phyloP scores from a whole-genome alignment of 2,888 invertebrate genomes.

The Griposia aprilina region DNA sequence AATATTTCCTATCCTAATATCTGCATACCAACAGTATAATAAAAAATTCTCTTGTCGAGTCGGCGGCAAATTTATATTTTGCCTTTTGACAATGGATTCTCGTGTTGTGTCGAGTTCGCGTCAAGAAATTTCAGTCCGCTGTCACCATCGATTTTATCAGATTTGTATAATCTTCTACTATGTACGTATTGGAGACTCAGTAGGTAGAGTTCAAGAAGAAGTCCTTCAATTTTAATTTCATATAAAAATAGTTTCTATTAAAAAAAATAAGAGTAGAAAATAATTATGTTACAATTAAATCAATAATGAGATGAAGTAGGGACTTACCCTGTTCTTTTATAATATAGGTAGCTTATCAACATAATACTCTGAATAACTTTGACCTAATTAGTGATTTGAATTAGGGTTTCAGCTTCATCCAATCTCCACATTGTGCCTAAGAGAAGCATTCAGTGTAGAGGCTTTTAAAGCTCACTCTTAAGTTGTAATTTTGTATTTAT shows the following conservation, averaged over 20 bases:
- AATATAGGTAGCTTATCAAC: neutral
- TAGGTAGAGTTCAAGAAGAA: neutral
- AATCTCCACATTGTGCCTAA: neutral
- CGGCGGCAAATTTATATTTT: constrained; percentile 52
- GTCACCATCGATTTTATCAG: constrained; percentile 25
- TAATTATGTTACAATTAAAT: neutral
- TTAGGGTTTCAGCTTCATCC: neutral
- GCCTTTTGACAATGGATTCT: constrained; percentile 23
- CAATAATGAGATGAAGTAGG: neutral
- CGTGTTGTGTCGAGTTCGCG: constrained; percentile 7
- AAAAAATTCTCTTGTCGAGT: constrained; percentile 3
- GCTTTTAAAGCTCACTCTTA: neutral
- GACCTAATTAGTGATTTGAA: neutral
- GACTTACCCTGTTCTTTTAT: neutral
- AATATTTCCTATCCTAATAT: neutral
- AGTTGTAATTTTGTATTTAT: neutral
- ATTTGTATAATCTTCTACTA: neutral
- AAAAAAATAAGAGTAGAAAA: neutral
- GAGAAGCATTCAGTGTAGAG: neutral
- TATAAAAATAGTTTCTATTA: neutral
- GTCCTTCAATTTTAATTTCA: neutral
- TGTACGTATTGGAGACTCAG: neutral
- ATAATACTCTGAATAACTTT: neutral
- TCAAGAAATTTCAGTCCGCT: constrained; percentile 24
- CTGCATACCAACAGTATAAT: constrained; percentile 16